Evolutionary conservation across 2,888 invertebrate species (phyloP), one percentile per base, ranked within the genome.

Genomic region (Ypsolopha scabrella): DNA sequence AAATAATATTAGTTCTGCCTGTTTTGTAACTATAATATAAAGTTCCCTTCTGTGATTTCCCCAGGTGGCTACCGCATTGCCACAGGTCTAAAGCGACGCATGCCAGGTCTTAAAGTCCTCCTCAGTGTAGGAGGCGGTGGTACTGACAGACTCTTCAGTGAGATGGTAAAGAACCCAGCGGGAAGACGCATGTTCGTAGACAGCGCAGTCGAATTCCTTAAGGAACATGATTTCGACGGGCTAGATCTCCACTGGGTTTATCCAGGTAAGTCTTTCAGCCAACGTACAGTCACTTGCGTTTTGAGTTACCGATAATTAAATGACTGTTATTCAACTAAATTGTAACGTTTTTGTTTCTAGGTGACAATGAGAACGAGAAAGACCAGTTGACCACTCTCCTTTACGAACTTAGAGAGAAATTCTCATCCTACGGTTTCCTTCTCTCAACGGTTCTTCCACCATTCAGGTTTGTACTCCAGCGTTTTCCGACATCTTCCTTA

Each of bases 171-270:
- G 55, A 87, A 87, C 53, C 80, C 88, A 4, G 72, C 70, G 13
- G 79, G 87, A 41, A 72, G 90, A 36, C 78, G 86, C 48, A 83
- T 83, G 58, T 92, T 93, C 64, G 89, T 91, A 11, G 80, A 88
- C 39, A 91, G 93, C 41, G 88, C 91, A 0, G 68, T 93, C 0
- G 76, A 79, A 44, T 92, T 93, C 62, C 67, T 94, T 48, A 87
- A 88, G 52, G 87, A 89, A 53, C 89, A 93, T 59, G 89, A 90
- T 52, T 94, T 96, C 63, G 95, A 96, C 68, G 96, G 96, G 0
- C 75, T 95, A 9, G 94, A 95, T 64, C 80, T 95, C 6, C 92
- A 95, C 61, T 95, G 93, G 92, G 89, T 92, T 56, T 93, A 92
- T 68, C 91, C 93, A 59, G 90, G 87, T 86, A 70, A 53, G 51